Percentiles rank a stretch among this genome's conserved stretches.
Conservation (phyloP, 1,140 invertebrate genomes). For the Trichomalopsis sarcophagae region DNA sequence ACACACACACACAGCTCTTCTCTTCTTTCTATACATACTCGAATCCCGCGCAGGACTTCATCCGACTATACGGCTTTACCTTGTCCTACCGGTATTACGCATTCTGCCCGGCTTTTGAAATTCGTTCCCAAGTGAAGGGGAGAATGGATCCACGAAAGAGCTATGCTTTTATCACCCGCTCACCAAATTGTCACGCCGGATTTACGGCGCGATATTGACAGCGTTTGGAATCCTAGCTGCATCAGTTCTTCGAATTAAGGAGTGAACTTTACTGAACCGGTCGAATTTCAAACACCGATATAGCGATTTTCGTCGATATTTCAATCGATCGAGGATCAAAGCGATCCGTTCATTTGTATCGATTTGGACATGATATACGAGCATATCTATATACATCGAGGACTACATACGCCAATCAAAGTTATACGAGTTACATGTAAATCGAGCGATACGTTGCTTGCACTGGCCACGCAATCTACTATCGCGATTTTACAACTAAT, state of each 20-base stretch:
- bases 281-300: too few relatives aligned
- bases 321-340: too few relatives aligned
- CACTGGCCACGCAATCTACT: not conserved
- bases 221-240: not conserved
- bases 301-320: too few relatives aligned
- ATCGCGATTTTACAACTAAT: not conserved
- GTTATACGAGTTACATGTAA: not conserved
- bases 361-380: not conserved
- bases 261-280: too few relatives aligned
- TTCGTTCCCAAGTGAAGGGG: conserved; percentile 8
- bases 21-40: not conserved
- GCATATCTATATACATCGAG: not conserved
- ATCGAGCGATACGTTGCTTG: not conserved
- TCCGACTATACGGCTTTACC: conserved; percentile 27
- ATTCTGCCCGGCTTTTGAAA: conserved; percentile 31
- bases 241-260: not conserved
- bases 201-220: not conserved
- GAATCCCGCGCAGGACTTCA: not conserved
- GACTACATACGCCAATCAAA: not conserved
- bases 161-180: conserved; percentile 8
- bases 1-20: not conserved
- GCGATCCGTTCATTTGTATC: not conserved
- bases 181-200: not conserved
- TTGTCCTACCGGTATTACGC: conserved; percentile 37
- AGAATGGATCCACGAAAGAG: not conserved